Base-by-base conservation (phyloP, 64 coral and sea anemone genomes). In the Dendronephthya gigantea region DNA sequence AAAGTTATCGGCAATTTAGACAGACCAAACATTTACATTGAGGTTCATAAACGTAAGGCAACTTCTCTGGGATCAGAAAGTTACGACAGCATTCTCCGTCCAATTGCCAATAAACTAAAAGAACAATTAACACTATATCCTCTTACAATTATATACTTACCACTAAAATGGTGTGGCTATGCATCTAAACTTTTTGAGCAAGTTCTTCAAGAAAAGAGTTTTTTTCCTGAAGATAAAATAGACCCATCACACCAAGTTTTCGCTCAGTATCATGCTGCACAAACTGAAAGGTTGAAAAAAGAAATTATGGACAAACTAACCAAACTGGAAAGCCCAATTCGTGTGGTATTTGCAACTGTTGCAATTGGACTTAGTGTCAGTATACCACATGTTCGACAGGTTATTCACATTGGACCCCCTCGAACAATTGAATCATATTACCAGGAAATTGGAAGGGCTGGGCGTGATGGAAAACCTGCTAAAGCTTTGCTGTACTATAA, bases 121-220 rank as follows among this genome's bases (percentile, higher is more conserved):
- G 28, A 33, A 35, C 32, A 79, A 19, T 36, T 36, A 33, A 33
- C 32, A 37, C 32, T 9, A 34, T 91, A 87, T 48, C 85, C 85
- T 19, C 55, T 91, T 35, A 88, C 85, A 45, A 31, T 88, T 14
- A 92, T 88, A 50, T 92, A 86, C 51, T 31, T 90, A 36, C 85
- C 90, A 47, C 40, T 88, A 11, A 83, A 88, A 84, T 92, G 72
- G 79, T 92, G 90, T 72, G 90, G 90, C 17, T 92, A 84, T 84
- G 86, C 90, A 31, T 92, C 62, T 48, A 92, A 88, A 48, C 70
- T 92, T 37, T 92, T 92, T 72, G 49, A 62, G 27, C 31, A 68
- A 83, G 34, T 88, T 68, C 58, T 92, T 36, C 81, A 85, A 37
- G 82, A 75, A 51, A 35, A 38, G 48, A 84, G 82, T 33, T 92